Evolutionary conservation across 2,797 vertebrate genomes (phyloP), one percentile per base, ranked within the genome.

Genomic region (Tenualosa thibaudeaui): DNA sequence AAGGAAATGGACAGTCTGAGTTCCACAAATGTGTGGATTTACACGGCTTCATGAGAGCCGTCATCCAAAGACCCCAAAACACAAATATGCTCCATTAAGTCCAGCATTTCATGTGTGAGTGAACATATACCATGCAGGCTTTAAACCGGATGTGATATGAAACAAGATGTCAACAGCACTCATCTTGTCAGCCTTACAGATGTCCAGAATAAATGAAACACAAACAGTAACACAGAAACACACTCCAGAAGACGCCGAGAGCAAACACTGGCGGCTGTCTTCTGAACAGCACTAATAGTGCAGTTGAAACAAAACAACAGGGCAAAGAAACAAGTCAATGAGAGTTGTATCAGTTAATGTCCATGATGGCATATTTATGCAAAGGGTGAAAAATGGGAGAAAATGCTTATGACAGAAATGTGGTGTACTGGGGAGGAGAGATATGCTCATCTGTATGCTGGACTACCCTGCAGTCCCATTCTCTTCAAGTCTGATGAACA

Each of bases 151-250:
- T 75, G 40, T 17, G 15, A 17, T 13, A 75, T 40, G 31, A 75
- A 75, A 43, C 37, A 75, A 75, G 31, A 75, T 40, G 68, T 75
- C 31, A 75, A 31, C 24, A 68, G 19, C 68, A 75, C 68, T 75
- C 12, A 40, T 40, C 68, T 40, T 40, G 31, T 13, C 68, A 5
- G 37, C 31, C 68, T 40, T 43, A 75, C 13, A 75, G 19, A 31
- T 75, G 68, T 75, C 8, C 15, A 19, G 68, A 17, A 37, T 37
- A 75, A 40, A 75, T 75, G 15, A 40, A 75, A 75, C 68, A 75
- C 40, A 31, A 17, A 46, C 0, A 46, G 3, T 46, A 46, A 46
- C 40, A 58, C 4, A 58, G 3, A 58, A 22, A 22, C 56, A 58
- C 19, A 56, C 53, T 58, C 19, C 56, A 58, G 5, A 5, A 58